A percentile compares a stretch with the other conserved stretches of the same genome.
Conservation (phyloP, 2,113 vertebrate species). For the Labrus mixtus region DNA sequence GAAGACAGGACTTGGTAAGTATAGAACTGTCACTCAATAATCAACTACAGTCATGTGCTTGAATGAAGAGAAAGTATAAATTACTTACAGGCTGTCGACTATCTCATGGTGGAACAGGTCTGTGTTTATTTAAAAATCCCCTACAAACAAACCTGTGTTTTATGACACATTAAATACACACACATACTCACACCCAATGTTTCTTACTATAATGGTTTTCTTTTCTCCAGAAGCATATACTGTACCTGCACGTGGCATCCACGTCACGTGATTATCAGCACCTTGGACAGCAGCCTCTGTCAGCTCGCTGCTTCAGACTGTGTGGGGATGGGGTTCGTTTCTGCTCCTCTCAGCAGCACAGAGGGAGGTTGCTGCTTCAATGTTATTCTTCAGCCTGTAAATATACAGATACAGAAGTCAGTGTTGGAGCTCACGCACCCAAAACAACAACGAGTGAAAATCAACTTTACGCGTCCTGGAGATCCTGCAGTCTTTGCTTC, state of each 20-base stretch:
- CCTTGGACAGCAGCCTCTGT: conserved; percentile 73
- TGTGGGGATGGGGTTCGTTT: conserved; percentile 36
- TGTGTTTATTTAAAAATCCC: not conserved
- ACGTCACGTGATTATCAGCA: conserved; percentile 73
- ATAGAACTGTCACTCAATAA: too few species aligned
- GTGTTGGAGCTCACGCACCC: not conserved
- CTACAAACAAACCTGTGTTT: not conserved
- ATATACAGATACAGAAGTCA: conserved; percentile 21
- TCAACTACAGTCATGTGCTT: too few species aligned
- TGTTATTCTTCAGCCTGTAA: not conserved
- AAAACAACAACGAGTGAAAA: not conserved
- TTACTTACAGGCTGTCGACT: too few species aligned
- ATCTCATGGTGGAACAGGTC: too few species aligned
- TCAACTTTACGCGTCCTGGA: not conserved
- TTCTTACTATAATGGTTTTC: conserved; percentile 11
- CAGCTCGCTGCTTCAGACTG: conserved; percentile 33
- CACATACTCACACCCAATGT: not conserved
- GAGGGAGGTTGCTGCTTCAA: not conserved
- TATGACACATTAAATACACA: not conserved
- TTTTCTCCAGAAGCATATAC: conserved; percentile 20
- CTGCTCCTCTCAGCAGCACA: conserved; percentile 2
- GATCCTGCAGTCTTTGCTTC: not conserved
- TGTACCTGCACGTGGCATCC: conserved; percentile 63
- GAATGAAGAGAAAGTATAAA: too few species aligned
- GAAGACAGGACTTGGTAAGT: too few species aligned